These are phyloP conservation scores for Nemotelus nigrinus DNA, from an alignment of 2,888 invertebrate genomes.

Conservation along the genomic window DNA sequence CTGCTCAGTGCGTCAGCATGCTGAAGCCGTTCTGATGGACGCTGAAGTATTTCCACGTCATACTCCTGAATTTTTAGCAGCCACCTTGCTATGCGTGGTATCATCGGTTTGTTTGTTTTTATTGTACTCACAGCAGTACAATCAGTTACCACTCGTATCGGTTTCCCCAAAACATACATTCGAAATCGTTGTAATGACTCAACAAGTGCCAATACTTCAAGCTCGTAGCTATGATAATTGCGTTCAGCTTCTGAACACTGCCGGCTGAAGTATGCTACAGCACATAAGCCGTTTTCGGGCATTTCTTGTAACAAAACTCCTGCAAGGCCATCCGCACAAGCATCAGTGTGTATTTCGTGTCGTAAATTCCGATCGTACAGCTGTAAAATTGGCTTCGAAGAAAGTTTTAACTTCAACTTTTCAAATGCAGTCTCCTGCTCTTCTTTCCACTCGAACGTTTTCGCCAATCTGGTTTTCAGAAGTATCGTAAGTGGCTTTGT, in stretches of 20 bases:
- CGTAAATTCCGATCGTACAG: conserved; percentile 43
- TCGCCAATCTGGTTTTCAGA: conserved; percentile 34
- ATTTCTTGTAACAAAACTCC: conserved; percentile 49
- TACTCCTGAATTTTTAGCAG: conserved; percentile 14
- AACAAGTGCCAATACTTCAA: conserved; percentile 50
- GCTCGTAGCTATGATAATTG: conserved; percentile 50
- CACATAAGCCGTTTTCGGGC: conserved; percentile 46
- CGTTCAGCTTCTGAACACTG: conserved; percentile 48
- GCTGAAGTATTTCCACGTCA: conserved; percentile 19
- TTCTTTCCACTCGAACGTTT: conserved; percentile 43
- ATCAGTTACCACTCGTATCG: conserved; percentile 17
- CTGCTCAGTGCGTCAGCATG: conserved; percentile 50
- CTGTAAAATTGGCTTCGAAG: conserved; percentile 43
- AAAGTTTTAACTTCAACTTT: conserved; percentile 38
- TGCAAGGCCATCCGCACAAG: conserved; percentile 50
- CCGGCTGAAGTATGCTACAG: conserved; percentile 51
- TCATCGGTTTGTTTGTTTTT: not conserved
- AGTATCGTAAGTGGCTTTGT: conserved; percentile 44
- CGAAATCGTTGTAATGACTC: conserved; percentile 39
- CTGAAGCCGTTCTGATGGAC: conserved; percentile 46
- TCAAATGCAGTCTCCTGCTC: conserved; percentile 44
- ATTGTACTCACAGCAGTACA: conserved; percentile 2
- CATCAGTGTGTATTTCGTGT: conserved; percentile 52
- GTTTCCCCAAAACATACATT: conserved; percentile 25
- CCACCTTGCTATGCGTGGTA: conserved; percentile 31